Evolutionary conservation across 2,888 invertebrate genomes (phyloP), one percentile per base, ranked within the genome.

Genomic region (Dryobota labecula): DNA sequence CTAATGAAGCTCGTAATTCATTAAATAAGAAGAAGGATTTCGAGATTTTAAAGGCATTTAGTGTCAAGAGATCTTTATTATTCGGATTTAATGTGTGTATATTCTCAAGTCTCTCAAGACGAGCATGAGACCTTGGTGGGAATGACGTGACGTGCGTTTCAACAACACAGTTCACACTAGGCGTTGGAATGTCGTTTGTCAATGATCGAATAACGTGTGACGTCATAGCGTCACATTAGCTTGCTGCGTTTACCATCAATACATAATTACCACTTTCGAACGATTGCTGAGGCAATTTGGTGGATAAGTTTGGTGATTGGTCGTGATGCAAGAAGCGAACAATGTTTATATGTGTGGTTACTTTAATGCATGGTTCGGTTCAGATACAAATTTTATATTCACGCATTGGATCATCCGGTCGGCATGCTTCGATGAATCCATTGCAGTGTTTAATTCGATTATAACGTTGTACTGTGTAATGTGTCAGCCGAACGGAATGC

Each of bases 161-260:
- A 93, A 94, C 92, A 90, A 90, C 90, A 90, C 90, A 88, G 92
- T 93, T 93, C 92, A 92, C 94, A 92, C 93, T 93, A 90, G 89
- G 89, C 92, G 90, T 86, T 92, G 95, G 95, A 95, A 95, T 95
- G 95, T 94, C 93, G 95, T 95, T 95, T 95, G 95, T 94, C 94
- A 95, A 94, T 94, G 94, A 94, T 95, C 94, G 92, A 92, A 94
- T 93, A 90, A 90, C 90, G 90, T 84, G 88, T 94, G 94, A 95
- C 95, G 95, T 95, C 94, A 95, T 88, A 80, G 84, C 87, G 87
- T 89, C 90, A 90, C 91, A 92, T 92, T 92, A 92, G 89, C 88
- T 87, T 86, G 88, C 85, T 83, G 86, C 88, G 87, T 90, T 91
- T 90, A 91, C 89, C 89, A 90, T 89, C 89, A 86, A 86, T 83